Conservation (phyloP, 2,797 vertebrate species). For the Gambusia yucatana region DNA sequence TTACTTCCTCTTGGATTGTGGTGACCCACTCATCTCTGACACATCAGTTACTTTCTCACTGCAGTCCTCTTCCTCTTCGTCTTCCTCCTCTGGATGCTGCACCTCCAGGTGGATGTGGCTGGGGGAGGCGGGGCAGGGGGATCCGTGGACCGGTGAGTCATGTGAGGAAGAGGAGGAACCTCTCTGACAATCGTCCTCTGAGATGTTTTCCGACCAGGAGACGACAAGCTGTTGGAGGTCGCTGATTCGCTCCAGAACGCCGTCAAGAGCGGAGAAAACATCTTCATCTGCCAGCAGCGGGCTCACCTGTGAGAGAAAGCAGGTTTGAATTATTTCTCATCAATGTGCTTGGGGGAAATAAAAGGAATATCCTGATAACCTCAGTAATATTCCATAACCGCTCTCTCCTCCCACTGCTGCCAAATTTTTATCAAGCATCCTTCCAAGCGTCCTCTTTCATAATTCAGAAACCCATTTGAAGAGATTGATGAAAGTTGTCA, state of each 20-base stretch:
- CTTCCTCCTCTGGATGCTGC: constrained; percentile 54
- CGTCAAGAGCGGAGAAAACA: constrained; percentile 87
- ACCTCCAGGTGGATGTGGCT: constrained; percentile 80
- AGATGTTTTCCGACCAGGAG: constrained; percentile 85
- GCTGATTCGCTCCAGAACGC: constrained; percentile 85
- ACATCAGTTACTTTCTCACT: constrained; percentile 53
- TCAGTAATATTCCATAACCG: constrained; percentile 14
- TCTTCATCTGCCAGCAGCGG: constrained; percentile 72
- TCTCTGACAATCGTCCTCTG: constrained; percentile 80
- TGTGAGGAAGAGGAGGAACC: constrained; percentile 71
- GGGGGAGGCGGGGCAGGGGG: constrained; percentile 77
- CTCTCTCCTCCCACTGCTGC: background rate
- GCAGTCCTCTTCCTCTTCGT: background rate
- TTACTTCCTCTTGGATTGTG: constrained; percentile 50
- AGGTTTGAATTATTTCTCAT: background rate
- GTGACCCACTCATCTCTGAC: constrained; percentile 4
- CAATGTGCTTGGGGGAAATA: background rate
- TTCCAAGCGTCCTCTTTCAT: constrained; percentile 6
- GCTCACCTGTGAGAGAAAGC: constrained; percentile 34
- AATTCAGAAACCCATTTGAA: constrained; percentile 6
- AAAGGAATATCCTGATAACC: constrained; percentile 28
- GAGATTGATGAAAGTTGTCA: constrained; percentile 22
- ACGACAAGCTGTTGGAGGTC: constrained; percentile 85
- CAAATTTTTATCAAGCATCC: constrained; percentile 23
- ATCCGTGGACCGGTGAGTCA: constrained; percentile 61